Percentiles rank a stretch among this genome's conserved stretches.
Evolutionary conservation across 2,888 invertebrate species (phyloP).

Genomic region (Anthoptus insignis): DNA sequence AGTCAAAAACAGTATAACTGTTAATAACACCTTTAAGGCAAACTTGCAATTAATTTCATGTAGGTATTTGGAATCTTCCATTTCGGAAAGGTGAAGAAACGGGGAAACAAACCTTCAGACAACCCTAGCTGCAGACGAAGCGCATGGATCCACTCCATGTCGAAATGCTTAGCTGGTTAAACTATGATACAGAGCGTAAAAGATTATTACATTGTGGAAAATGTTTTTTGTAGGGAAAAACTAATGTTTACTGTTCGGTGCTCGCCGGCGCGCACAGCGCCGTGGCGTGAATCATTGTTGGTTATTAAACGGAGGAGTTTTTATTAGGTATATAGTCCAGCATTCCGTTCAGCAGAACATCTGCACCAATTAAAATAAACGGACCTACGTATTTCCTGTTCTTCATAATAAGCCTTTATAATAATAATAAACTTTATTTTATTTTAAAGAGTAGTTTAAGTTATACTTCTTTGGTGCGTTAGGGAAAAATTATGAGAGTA

Average conservation of each 20-base stretch:
- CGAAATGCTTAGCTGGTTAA: constrained; percentile 24
- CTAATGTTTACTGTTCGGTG: constrained; percentile 28
- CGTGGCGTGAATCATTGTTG: constrained; percentile 14
- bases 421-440: too few relatives aligned
- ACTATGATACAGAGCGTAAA: constrained; percentile 35
- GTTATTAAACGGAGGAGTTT: constrained; percentile 20
- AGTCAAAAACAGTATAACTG: too few relatives aligned
- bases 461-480: too few relatives aligned
- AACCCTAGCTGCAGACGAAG: constrained; percentile 2
- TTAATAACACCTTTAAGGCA: too few relatives aligned
- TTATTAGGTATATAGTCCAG: neutral
- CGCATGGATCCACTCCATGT: constrained; percentile 4
- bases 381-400: neutral
- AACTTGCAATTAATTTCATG: too few relatives aligned
- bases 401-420: too few relatives aligned
- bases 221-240: constrained; percentile 31
- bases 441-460: too few relatives aligned
- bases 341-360: constrained; percentile 2
- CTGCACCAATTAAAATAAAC: neutral
- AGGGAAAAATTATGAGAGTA: too few relatives aligned
- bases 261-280: constrained; percentile 10
- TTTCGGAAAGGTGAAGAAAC: too few relatives aligned
- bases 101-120: too few relatives aligned
- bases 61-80: too few relatives aligned
- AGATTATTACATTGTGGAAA: constrained; percentile 33